Base-by-base conservation (phyloP, 2,113 vertebrate species). In the Elanus axillaris region DNA sequence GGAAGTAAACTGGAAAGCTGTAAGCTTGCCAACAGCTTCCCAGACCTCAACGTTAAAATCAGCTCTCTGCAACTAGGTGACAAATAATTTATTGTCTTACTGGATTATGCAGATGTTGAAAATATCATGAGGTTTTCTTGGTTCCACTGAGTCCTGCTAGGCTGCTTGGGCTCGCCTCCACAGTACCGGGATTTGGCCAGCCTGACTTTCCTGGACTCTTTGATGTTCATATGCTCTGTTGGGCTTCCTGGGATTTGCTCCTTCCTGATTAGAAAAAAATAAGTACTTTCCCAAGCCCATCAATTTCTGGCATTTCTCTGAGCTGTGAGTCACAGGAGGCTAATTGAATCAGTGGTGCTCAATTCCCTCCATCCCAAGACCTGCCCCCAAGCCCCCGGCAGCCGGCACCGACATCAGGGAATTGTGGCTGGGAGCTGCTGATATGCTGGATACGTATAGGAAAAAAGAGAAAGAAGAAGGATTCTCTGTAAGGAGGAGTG, bases 181-280 rank as follows among this genome's bases (percentile, higher is more conserved):
- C 62, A 53, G 62, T 7, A 2, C 75, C 73, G 84, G 74, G 93
- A 90, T 88, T 92, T 86, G 74, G 74, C 85, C 36, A 72, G 78
- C 34, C 71, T 34, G 45, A 20, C 40, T 94, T 58, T 86, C 62
- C 78, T 79, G 88, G 62, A 64, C 74, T 90, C 90, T 96, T 97
- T 96, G 96, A 97, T 95, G 96, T 93, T 95, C 92, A 73, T n/a
- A 92, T 93, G 90, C 93, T 95, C 90, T 74, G 88, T 21, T 93
- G 88, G 94, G 86, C 75, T 96, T 96, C 93, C 92, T 95, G 94
- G 94, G 96, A 94, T 96, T 96, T 97, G 77, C 92, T 95, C 26
- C 78, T 95, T 95, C 94, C 94, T 92, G 88, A 94, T 96, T 95
- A 93, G 71, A 17, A 77, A 89, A 76, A 69, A 43, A 26, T 2